Percentiles rank a stretch among this genome's conserved stretches.
Conservation (phyloP, 2,113 vertebrate species). For the Gasterosteus nipponicus region DNA sequence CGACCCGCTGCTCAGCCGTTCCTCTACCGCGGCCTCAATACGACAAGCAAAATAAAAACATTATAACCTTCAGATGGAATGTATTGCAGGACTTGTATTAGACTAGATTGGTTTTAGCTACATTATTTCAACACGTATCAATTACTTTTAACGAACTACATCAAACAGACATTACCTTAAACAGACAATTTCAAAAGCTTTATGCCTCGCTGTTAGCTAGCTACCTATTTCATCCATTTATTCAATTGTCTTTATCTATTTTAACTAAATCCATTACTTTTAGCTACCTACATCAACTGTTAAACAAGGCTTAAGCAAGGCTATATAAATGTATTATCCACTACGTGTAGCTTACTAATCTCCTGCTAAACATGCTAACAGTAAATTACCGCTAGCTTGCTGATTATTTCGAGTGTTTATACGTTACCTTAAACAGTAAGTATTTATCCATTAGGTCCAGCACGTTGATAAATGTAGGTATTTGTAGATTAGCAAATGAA, state of each 20-base stretch:
- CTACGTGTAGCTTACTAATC: no score
- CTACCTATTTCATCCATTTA: neutral
- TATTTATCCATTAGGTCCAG: neutral
- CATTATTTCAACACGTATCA: neutral
- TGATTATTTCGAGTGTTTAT: neutral
- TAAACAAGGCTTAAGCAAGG: neutral
- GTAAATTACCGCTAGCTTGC: neutral
- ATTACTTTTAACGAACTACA: neutral
- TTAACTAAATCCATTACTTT: neutral
- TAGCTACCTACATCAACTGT: neutral
- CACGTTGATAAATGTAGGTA: no score
- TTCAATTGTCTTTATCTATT: neutral
- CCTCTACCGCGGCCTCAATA: neutral
- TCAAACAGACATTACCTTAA: neutral
- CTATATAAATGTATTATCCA: neutral
- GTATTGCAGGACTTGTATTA: no score
- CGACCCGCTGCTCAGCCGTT: slow-evolving; percentile 20
- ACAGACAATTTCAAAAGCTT: neutral
- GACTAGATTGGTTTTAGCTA: neutral
- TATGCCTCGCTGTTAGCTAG: neutral
- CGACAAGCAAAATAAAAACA: no score
- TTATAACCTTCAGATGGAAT: neutral
- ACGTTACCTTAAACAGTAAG: neutral
- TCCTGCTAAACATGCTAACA: no score
- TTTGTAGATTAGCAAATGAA: no score